Evolutionary conservation across 2,888 invertebrate species (phyloP), one percentile per base, ranked within the genome.

Genomic region (Pristionchus mayeri): DNA sequence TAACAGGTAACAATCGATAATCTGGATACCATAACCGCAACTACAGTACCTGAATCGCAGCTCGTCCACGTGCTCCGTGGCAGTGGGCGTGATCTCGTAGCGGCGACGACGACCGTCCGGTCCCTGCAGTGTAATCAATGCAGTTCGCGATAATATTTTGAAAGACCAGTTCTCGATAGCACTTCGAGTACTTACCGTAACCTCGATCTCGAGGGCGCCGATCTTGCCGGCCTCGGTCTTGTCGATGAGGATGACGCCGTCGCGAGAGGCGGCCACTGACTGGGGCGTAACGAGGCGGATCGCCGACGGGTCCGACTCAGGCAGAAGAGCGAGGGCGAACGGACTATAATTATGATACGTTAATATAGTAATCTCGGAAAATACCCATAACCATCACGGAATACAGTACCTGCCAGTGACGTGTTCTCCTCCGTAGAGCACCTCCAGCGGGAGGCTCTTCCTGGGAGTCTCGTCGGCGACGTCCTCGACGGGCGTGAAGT

Each of bases 181-280:
- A 44, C 7, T 40, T n/a, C 7, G 9, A 3, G 21, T 34, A 40
- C 86, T 78, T n/a, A 87, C 87, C 44, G 88, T 84, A 30, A 90
- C 87, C 50, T 86, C 84, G 16, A 87, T 87, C 63, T 84, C 85
- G 48, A 88, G 63, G 18, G 86, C 78, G 52, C 86, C 86, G 30
- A 87, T 86, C 21, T 86, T 79, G 63, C 90, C 90, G 80, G 88
- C 88, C 1, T 88, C 86, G 13, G 86, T 85, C 48, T 86, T 86
- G 67, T 90, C 89, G 63, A 90, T 84, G 52, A 86, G 85, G 21
- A 89, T 81, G 40, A 86, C 86, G 34, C 85, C 87, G 21, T 88
- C 87, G 30, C 86, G 84, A 11, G 86, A 87, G n/a, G 87, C 88
- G 27, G 76, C 57, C 0, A 86, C 86, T n/a, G 82, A 67, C 27